These are phyloP conservation scores for Timema podura DNA, from an alignment of 2,888 invertebrate genomes.

Conservation along the genomic window DNA sequence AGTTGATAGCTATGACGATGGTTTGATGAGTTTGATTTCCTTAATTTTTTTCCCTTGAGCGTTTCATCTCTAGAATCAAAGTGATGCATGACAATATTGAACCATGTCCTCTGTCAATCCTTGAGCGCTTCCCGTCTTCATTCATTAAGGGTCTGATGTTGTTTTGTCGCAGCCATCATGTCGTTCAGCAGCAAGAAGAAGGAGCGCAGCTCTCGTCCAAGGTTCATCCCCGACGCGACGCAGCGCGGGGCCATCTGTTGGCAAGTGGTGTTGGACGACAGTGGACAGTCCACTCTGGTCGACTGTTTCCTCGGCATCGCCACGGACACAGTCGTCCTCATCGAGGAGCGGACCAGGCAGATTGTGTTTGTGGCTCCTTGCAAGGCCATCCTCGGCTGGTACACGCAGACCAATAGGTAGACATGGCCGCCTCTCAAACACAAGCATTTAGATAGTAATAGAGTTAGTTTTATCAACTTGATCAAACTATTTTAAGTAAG, in stretches of 20 bases:
- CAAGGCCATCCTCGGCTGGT: conserved; percentile 72
- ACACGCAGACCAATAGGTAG: conserved; percentile 55
- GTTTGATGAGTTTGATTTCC: too few species aligned
- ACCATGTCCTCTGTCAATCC: too few species aligned
- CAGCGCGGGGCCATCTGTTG: conserved; percentile 78
- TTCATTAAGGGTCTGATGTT: too few species aligned
- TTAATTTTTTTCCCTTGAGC: too few species aligned
- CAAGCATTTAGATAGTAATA: too few species aligned
- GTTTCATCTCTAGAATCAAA: too few species aligned
- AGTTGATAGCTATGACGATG: too few species aligned
- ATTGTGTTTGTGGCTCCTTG: conserved; percentile 84
- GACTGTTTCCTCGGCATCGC: conserved; percentile 85
- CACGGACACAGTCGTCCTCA: conserved; percentile 78
- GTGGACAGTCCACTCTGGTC: conserved; percentile 59
- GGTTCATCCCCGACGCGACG: conserved; percentile 37
- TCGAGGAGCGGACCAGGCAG: conserved; percentile 78
- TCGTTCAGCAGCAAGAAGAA: conserved; percentile 70
- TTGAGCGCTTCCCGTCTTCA: too few species aligned
- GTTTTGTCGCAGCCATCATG: conserved; percentile 60
- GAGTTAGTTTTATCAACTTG: too few species aligned
- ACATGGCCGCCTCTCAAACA: too few species aligned
- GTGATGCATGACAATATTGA: too few species aligned
- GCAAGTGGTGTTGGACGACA: conserved; percentile 71
- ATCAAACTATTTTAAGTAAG: too few species aligned
- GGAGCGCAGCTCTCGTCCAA: conserved; percentile 70